A percentile compares a stretch with the other conserved stretches of the same genome.
phyloP scores from a whole-genome alignment of 2,113 vertebrate species.

The Pelmatolapia mariae region DNA sequence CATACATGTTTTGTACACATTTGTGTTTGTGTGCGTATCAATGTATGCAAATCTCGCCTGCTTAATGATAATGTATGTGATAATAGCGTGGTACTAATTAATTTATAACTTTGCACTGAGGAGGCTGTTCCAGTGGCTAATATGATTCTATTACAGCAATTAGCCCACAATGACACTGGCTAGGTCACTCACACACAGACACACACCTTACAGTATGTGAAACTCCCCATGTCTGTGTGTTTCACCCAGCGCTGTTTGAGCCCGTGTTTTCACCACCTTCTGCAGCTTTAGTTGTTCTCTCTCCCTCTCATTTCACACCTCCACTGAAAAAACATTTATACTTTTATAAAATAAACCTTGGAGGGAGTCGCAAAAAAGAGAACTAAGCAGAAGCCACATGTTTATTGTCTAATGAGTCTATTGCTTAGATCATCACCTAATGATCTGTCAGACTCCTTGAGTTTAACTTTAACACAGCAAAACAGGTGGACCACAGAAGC shows the following conservation, averaged over 20 bases:
- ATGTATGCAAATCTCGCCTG: slow-evolving; percentile 75
- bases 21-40: slow-evolving; percentile 28
- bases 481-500: not conserved
- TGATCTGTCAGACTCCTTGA: slow-evolving; percentile 8
- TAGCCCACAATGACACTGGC: slow-evolving; percentile 81
- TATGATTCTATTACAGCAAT: slow-evolving; percentile 82
- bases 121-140: slow-evolving; percentile 78
- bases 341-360: not conserved
- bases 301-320: not conserved
- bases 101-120: slow-evolving; percentile 81
- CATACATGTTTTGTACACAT: slow-evolving; percentile 28
- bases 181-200: slow-evolving; percentile 73
- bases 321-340: not conserved
- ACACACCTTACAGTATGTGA: slow-evolving; percentile 51
- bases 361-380: not conserved
- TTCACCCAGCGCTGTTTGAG: not conserved
- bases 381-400: not conserved
- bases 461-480: slow-evolving; percentile 18
- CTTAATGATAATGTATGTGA: slow-evolving; percentile 82
- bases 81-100: slow-evolving; percentile 77
- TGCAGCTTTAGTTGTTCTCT: not conserved
- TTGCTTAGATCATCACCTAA: slow-evolving; percentile 1
- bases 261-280: not conserved
- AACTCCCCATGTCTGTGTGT: slow-evolving; percentile 12
- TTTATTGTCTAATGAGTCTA: not conserved